Percentiles rank a stretch among this genome's conserved stretches.
Evolutionary conservation across 2,113 vertebrate genomes (phyloP).

Genomic region (Marmota monax): DNA sequence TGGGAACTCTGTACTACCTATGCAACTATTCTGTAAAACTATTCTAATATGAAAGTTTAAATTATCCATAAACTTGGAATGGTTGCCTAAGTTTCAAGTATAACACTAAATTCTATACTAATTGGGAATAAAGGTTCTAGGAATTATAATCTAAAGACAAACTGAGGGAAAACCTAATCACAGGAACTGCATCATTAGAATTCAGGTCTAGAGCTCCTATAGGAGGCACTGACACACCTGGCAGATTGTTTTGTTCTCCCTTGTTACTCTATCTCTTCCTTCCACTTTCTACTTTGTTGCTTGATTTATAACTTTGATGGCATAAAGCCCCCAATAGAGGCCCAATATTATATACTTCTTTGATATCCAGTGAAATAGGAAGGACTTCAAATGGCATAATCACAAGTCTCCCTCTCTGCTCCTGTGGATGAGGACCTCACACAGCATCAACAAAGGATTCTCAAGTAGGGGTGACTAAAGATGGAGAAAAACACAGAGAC

Average conservation of each 20-base stretch:
- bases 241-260: neutral
- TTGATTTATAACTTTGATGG: neutral
- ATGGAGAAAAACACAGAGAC: no score
- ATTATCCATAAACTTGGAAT: no score
- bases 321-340: neutral
- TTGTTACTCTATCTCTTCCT: neutral
- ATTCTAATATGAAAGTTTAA: neutral
- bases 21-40: neutral
- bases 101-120: neutral
- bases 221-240: neutral
- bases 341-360: neutral
- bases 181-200: neutral
- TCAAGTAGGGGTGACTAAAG: no score
- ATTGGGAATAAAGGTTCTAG: neutral
- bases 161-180: neutral
- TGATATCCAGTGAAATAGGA: neutral
- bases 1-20: neutral
- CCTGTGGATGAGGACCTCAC: neutral
- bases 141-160: neutral
- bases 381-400: neutral
- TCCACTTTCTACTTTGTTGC: neutral
- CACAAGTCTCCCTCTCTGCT: neutral
- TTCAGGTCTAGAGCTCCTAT: neutral
- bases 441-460: no score
- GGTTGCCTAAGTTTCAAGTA: neutral